Conservation (phyloP, 2,888 invertebrate species). For the Nomada hirtipes region DNA sequence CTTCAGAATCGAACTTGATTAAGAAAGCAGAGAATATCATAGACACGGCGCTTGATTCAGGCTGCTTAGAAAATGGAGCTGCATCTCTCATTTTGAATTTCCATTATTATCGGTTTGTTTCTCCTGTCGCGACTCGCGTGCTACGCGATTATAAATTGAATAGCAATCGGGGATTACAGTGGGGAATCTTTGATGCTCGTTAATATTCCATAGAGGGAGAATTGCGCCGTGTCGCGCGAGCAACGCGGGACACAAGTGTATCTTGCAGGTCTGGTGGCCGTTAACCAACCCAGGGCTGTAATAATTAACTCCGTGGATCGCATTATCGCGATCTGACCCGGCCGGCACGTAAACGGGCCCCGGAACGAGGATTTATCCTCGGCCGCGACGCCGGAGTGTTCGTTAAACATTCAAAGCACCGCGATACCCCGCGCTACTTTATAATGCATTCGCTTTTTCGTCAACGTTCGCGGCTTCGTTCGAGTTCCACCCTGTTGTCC, state of each 20-base stretch:
- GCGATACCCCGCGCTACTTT: neutral
- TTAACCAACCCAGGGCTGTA: constrained; percentile 12
- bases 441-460: neutral
- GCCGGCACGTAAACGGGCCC: neutral
- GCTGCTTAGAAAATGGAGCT: too few species aligned
- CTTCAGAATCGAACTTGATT: neutral
- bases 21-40: neutral
- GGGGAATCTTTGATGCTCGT: neutral
- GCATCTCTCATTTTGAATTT: too few species aligned
- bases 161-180: neutral
- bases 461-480: neutral
- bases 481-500: neutral
- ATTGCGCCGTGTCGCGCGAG: too few species aligned
- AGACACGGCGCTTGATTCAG: neutral
- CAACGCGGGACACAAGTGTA: too few species aligned
- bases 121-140: neutral
- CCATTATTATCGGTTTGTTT: neutral
- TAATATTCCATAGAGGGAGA: too few species aligned
- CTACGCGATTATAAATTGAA: too few species aligned
- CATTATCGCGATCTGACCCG: constrained; percentile 39
- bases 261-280: neutral
- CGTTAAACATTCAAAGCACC: constrained; percentile 24
- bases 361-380: constrained; percentile 36
- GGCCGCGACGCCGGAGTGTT: constrained; percentile 19
- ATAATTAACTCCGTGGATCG: constrained; percentile 44